These are phyloP conservation scores for Nothoprocta pentlandii DNA, from an alignment of 2,113 vertebrate genomes.

Conservation along the genomic window DNA sequence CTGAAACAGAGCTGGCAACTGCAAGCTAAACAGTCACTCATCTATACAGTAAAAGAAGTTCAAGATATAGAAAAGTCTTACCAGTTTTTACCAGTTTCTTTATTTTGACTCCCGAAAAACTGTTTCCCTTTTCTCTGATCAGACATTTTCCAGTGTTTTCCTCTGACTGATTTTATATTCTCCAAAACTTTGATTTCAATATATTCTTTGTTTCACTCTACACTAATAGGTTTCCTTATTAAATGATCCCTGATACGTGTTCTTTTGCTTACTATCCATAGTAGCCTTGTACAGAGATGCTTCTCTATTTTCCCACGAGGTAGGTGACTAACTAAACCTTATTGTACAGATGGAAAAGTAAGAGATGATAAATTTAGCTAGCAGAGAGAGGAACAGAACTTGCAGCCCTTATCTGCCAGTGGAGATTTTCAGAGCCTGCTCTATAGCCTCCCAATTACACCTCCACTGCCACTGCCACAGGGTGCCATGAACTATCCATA, in stretches of 20 bases:
- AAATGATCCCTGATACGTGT: not conserved
- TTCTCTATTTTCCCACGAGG: not conserved
- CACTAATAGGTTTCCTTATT: not conserved
- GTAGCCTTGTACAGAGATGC: not conserved
- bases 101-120: not conserved
- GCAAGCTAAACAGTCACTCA: not conserved
- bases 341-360: accelerated
- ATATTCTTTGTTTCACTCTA: not conserved
- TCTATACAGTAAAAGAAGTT: not conserved
- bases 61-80: not conserved
- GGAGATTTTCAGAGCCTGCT: accelerated
- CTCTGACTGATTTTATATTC: not conserved
- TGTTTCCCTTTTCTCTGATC: not conserved
- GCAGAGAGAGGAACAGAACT: not conserved
- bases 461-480: not conserved
- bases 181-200: not conserved
- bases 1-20: not conserved
- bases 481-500: accelerated
- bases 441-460: not conserved
- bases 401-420: not conserved
- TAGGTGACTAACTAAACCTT: not conserved
- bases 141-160: not conserved
- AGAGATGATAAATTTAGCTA: not conserved
- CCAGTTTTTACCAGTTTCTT: not conserved
- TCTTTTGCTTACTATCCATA: not conserved